These are phyloP conservation scores for Arctopsyche grandis DNA, from an alignment of 1,140 invertebrate genomes.

Conservation along the genomic window DNA sequence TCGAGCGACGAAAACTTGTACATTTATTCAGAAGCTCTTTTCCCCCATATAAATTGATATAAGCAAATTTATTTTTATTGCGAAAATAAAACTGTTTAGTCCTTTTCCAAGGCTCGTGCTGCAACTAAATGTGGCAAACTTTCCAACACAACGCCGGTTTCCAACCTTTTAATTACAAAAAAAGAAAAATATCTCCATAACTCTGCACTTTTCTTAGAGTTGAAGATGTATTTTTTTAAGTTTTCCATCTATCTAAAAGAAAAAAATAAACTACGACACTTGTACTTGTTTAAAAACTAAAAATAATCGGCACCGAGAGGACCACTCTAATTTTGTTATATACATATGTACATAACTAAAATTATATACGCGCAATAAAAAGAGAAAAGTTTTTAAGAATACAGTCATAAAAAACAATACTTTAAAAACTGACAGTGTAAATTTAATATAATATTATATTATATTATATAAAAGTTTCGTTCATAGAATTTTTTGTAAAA, in stretches of 20 bases:
- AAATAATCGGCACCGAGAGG: too few species aligned
- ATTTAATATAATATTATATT: too few species aligned
- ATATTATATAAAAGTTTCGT: conserved; percentile 18
- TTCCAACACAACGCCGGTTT: background rate
- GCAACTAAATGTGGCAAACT: conserved; percentile 7
- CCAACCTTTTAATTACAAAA: conserved; percentile 15
- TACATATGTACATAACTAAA: conserved; percentile 10
- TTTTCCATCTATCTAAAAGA: too few species aligned
- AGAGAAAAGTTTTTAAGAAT: background rate
- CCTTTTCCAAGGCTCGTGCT: background rate
- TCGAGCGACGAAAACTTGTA: conserved; percentile 1
- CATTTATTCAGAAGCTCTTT: conserved; percentile 16
- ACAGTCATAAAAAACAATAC: background rate
- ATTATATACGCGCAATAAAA: background rate
- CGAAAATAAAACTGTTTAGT: conserved; percentile 42
- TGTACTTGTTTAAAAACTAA: too few species aligned
- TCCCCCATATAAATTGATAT: conserved; percentile 43
- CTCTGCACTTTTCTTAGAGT: too few species aligned
- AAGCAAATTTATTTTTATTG: conserved; percentile 49
- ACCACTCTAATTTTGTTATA: too few species aligned
- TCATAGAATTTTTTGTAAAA: conserved; percentile 19
- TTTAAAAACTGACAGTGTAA: conserved; percentile 12
- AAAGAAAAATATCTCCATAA: too few species aligned
- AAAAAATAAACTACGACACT: too few species aligned
- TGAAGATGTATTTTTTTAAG: too few species aligned